Evolutionary conservation across 1,140 invertebrate species (phyloP).

Genomic region (Ditylenchus dipsaci): DNA sequence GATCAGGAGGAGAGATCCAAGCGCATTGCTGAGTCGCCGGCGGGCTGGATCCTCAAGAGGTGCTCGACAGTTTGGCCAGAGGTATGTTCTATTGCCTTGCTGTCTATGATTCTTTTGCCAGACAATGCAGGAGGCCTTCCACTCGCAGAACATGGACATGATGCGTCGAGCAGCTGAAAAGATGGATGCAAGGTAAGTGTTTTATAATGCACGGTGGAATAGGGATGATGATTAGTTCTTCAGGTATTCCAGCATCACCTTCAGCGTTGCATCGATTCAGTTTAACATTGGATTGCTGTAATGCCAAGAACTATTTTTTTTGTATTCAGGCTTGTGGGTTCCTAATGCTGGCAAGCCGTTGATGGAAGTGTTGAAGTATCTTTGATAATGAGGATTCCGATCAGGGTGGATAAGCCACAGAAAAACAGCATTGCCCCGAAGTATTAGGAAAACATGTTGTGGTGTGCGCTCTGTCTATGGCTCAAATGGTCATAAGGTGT

Average conservation of each 20-base stretch:
- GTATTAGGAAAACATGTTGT: too few species aligned
- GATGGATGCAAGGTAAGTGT: slow-evolving; percentile 75
- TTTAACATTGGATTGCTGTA: slow-evolving; percentile 65
- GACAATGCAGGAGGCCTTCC: slow-evolving; percentile 67
- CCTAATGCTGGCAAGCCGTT: slow-evolving; percentile 69
- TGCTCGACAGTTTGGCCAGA: slow-evolving; percentile 85
- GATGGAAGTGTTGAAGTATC: slow-evolving; percentile 17
- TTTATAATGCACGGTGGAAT: too few species aligned
- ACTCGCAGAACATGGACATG: slow-evolving; percentile 78
- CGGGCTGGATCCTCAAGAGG: slow-evolving; percentile 92
- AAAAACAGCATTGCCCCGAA: too few species aligned
- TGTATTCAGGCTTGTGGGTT: slow-evolving; percentile 76
- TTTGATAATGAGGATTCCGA: too few species aligned
- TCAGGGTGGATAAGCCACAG: too few species aligned
- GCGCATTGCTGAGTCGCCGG: slow-evolving; percentile 75
- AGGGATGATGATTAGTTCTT: not conserved
- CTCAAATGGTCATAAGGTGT: too few species aligned
- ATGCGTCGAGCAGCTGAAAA: slow-evolving; percentile 79
- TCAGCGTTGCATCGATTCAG: slow-evolving; percentile 93
- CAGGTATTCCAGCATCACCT: slow-evolving; percentile 78
- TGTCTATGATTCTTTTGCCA: slow-evolving; percentile 48
- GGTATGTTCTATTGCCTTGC: slow-evolving; percentile 14
- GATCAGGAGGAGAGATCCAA: slow-evolving; percentile 73
- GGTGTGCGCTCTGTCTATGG: too few species aligned
- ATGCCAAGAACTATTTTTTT: too few species aligned